Evolutionary conservation across 2,888 invertebrate genomes (phyloP), one percentile per base, ranked within the genome.

Genomic region (Lordiphosa fenestrarum): DNA sequence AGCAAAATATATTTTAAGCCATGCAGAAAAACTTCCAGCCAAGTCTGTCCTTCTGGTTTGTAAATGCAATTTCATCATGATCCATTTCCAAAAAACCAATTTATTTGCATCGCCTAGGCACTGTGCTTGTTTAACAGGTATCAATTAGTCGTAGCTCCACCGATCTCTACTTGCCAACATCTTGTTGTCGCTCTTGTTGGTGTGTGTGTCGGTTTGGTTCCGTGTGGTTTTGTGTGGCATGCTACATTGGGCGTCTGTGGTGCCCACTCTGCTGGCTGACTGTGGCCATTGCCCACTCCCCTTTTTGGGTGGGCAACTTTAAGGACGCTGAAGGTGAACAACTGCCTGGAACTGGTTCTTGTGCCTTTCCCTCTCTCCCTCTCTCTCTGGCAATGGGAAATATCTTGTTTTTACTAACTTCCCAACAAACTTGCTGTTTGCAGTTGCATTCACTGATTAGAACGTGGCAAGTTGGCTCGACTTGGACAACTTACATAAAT

Each of bases 241-340:
- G 60, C 57, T 46, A 56, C 57, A 60, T 60, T 59, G 65, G 65
- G 30, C 25, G 47, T 44, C 38, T 23, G 37, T 37, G 30, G 51
- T 50, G 50, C 50, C 50, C 50, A 50, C 50, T 40, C 37, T 21
- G 39, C 7, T 10, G 21, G 39, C 7, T 10, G 21, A 23, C 35
- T 39, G 33, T 47, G 12, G 46, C 40, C 38, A 44, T 35, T 15
- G 23, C n/a, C 12, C 38, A 13, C 21, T 25, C 21, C 15, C 33
- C 30, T 37, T 39, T 39, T 41, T 38, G 30, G 15, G 49, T 41
- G 46, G 49, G 48, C 58, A 44, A 64, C 80, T 75, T 67, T 68
- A 78, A 78, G 77, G 77, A 78, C 84, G 84, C 56, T 84, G 77
- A 78, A 78, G 77, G 77, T 78, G 84, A 78, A 81, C 77, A 49